Conservation (phyloP, 2,888 invertebrate species). For the Pristionchus exspectatus region DNA sequence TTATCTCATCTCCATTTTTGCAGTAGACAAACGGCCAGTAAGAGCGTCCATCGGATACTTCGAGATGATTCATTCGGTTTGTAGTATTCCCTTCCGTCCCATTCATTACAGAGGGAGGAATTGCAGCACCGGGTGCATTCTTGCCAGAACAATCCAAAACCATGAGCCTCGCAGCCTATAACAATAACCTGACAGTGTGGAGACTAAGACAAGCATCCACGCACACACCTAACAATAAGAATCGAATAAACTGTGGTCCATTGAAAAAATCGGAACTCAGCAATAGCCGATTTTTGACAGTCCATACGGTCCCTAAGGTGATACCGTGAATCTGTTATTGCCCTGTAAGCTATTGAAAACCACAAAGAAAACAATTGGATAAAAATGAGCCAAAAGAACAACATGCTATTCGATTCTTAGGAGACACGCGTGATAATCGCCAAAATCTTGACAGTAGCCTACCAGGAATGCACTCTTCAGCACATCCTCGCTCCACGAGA, state of each 20-base stretch:
- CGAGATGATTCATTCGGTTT: conserved; percentile 5
- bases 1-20: not conserved
- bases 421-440: not conserved
- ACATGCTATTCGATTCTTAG: not conserved
- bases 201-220: no score
- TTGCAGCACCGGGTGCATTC: conserved; percentile 70
- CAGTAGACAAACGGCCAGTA: not conserved
- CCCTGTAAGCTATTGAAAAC: not conserved
- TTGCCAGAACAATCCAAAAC: conserved; percentile 71
- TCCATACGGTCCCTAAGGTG: not conserved
- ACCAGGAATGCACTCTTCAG: conserved; percentile 63
- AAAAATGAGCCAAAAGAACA: not conserved
- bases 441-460: not conserved
- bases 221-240: no score
- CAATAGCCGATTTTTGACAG: not conserved
- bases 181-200: not conserved
- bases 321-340: not conserved
- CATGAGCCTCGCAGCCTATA: conserved; percentile 64
- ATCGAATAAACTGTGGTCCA: not conserved
- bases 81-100: conserved; percentile 70
- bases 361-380: not conserved
- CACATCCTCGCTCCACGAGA: conserved; percentile 73
- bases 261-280: not conserved
- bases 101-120: conserved; percentile 72
- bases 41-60: not conserved